Base-by-base conservation (phyloP, 2,888 invertebrate genomes). In the Didymodactylos carnosus region DNA sequence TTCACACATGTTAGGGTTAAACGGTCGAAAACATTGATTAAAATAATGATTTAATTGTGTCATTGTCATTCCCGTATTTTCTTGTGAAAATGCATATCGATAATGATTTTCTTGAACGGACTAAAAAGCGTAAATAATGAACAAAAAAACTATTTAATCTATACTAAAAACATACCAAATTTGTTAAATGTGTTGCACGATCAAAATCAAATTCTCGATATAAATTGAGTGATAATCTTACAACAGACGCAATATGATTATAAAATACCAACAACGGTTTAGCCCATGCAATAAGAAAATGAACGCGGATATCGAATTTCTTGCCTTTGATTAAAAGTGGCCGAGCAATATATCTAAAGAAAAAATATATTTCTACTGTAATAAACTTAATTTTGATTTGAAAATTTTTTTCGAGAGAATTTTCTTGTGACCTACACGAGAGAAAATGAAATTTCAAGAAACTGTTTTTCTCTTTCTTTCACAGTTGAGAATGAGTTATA, bases 291-390 rank as follows among this genome's bases (percentile, higher is more conserved):
- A 83, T 79, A 70, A 83, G 72, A 82, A 83, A 82, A 78, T 82
- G 83, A 14, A 81, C 79, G 23, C 83, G 77, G 71, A 83, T 81
- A 77, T 83, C 83, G 78, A 83, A 83, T 79, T 83, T 83, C 14
- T 80, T 77, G 7, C 79, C 81, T 40, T 82, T 80, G 46, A 83
- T 76, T 40, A 83, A 77, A 72, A 83, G 75, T 2, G 83, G 83
- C 40, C 81, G 79, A 70, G 75, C 75, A 25, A 83, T 80, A 77
- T 83, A 83, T 76, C 83, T 83, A 78, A 16, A 14, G n/a, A n/a
- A n/a, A n/a, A n/a, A n/a, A n/a, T n/a, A n/a, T n/a, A n/a, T n/a
- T n/a, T n/a, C n/a, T n/a, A n/a, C n/a, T n/a, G n/a, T n/a, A n/a
- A n/a, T n/a, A n/a, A n/a, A n/a, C n/a, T n/a, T n/a, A n/a, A n/a